phyloP scores from a whole-genome alignment of 2,888 invertebrate species.

The Macropis europaea region DNA sequence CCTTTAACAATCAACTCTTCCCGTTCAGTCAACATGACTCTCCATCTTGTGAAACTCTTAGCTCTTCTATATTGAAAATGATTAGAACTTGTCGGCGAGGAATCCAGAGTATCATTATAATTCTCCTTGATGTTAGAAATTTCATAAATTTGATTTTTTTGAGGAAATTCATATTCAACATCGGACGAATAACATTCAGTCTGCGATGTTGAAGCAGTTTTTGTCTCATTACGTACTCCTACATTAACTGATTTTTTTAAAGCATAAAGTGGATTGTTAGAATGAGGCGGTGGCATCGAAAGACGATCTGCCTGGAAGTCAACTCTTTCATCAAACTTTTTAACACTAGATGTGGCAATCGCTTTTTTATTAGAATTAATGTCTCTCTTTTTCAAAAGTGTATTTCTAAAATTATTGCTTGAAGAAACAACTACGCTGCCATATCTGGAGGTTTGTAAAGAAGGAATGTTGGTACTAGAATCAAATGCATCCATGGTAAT shows the following conservation, averaged over 20 bases:
- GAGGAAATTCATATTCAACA: background rate
- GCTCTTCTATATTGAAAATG: background rate
- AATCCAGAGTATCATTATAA: background rate
- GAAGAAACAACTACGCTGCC: conserved; percentile 70
- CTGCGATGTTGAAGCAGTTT: background rate
- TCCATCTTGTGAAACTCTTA: conserved; percentile 68
- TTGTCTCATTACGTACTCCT: background rate
- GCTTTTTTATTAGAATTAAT: background rate
- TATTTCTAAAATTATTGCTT: conserved; percentile 68
- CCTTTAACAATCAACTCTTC: conserved; percentile 71
- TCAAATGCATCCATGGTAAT: conserved; percentile 63
- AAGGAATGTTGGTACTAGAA: conserved; percentile 36
- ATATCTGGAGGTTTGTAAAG: conserved; percentile 42
- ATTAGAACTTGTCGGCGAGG: background rate
- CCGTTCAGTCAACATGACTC: conserved; percentile 65
- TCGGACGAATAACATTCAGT: background rate
- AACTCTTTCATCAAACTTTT: conserved; percentile 15
- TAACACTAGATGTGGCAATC: conserved; percentile 66
- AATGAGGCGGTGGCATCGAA: conserved; percentile 69
- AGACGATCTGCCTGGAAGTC: conserved; percentile 26
- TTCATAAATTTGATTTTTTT: background rate
- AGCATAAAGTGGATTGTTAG: background rate
- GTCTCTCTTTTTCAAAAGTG: conserved; percentile 36
- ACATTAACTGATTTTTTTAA: background rate
- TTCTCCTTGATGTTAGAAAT: background rate